A percentile compares a stretch with the other conserved stretches of the same genome.
Conservation (phyloP, 2,113 vertebrate genomes). For the Coracopsis vasa region DNA sequence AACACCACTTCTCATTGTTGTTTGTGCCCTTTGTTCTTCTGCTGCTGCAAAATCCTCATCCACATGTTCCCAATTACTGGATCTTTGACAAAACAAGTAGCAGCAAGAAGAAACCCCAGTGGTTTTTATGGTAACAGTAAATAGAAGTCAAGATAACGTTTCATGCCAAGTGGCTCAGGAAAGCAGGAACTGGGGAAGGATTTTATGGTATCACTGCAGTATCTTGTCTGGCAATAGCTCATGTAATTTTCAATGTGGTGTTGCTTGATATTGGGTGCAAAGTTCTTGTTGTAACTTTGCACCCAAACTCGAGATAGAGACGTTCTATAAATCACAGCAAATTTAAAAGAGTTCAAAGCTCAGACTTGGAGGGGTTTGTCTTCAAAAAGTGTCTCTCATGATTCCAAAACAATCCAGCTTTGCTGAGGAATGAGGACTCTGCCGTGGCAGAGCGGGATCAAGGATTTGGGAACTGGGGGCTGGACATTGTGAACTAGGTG, state of each 20-base stretch:
- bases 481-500: neutral
- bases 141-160: neutral
- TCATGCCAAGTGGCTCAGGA: neutral
- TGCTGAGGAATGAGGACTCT: neutral
- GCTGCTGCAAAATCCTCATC: neutral
- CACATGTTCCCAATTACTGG: neutral
- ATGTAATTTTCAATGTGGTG: neutral
- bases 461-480: neutral
- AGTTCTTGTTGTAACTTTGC: neutral
- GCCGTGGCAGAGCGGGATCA: neutral
- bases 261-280: neutral
- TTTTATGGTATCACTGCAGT: neutral
- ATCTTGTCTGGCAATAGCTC: neutral
- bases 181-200: neutral
- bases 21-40: neutral
- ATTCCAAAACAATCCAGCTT: neutral
- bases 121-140: conserved; percentile 6
- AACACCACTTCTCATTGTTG: neutral
- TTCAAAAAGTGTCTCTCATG: neutral
- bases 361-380: neutral
- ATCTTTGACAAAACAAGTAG: conserved; percentile 22
- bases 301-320: neutral
- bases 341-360: neutral
- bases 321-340: neutral
- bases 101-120: conserved; percentile 27